Evolutionary conservation across 2,797 vertebrate species (phyloP).

Genomic region (Ptychadena robeensis): DNA sequence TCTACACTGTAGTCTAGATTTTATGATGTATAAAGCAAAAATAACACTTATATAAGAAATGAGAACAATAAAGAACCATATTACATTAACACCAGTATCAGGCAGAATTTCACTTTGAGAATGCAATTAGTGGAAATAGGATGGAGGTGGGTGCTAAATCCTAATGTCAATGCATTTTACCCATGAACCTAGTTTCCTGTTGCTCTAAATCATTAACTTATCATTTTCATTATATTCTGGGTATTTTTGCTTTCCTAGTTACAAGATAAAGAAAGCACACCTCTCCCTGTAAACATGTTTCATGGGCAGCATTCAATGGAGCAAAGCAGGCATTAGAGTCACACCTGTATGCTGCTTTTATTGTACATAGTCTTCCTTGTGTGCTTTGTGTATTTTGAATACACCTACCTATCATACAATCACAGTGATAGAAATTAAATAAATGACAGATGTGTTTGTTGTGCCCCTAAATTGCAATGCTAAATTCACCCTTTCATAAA

Average conservation of each 20-base stretch:
- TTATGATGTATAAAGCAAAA: background rate
- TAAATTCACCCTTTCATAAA: conserved; percentile 2
- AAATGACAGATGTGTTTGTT: background rate
- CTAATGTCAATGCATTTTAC: conserved; percentile 10
- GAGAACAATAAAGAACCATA: background rate
- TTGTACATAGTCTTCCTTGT: background rate
- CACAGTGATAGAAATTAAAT: background rate
- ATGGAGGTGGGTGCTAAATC: conserved; percentile 9
- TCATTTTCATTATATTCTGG: background rate
- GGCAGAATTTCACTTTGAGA: conserved; percentile 39
- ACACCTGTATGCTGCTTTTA: background rate
- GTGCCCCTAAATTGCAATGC: background rate
- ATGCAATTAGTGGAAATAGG: conserved; percentile 46
- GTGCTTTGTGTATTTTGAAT: background rate
- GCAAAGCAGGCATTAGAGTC: background rate
- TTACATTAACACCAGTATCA: conserved; percentile 12
- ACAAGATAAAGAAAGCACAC: background rate
- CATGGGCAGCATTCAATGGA: background rate
- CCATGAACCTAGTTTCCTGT: conserved; percentile 18
- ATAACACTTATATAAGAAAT: conserved; percentile 25
- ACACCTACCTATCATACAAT: background rate
- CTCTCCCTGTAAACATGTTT: background rate
- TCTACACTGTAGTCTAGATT: background rate
- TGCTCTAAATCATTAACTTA: conserved; percentile 5
- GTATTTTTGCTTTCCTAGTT: background rate